phyloP scores from a whole-genome alignment of 2,888 invertebrate species.

The Margaritifera margaritifera region DNA sequence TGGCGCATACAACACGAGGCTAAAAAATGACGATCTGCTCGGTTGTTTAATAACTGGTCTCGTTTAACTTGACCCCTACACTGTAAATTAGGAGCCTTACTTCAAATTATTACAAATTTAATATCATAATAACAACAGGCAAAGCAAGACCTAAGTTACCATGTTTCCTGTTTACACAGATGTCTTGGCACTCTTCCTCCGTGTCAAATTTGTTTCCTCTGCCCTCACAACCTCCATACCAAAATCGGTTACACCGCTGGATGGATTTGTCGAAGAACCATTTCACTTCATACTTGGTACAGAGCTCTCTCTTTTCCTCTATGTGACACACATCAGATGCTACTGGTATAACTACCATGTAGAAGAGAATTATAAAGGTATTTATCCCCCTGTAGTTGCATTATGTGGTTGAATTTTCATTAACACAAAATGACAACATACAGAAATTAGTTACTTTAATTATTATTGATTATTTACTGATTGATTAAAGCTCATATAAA shows the following conservation, averaged over 20 bases:
- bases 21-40: too few relatives aligned
- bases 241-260: conserved; percentile 82
- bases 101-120: not conserved
- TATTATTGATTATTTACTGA: too few relatives aligned
- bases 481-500: too few relatives aligned
- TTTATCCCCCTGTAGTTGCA: not conserved
- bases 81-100: too few relatives aligned
- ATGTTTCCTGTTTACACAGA: conserved; percentile 26
- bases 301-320: conserved; percentile 47
- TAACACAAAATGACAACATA: too few relatives aligned
- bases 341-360: conserved; percentile 1
- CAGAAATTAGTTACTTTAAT: too few relatives aligned
- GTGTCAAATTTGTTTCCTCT: conserved; percentile 79
- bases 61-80: too few relatives aligned
- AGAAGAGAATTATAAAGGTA: not conserved
- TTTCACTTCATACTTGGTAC: conserved; percentile 62
- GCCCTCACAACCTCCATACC: conserved; percentile 76
- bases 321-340: conserved; percentile 41
- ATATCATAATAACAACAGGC: not conserved
- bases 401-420: not conserved
- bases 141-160: not conserved
- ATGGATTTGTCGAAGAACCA: conserved; percentile 73
- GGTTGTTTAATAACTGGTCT: too few relatives aligned
- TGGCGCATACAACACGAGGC: too few relatives aligned
- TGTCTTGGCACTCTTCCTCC: conserved; percentile 40